Evolutionary conservation across 2,113 vertebrate species (phyloP), one percentile per base, ranked within the genome.

Genomic region (Pluvianellus socialis): DNA sequence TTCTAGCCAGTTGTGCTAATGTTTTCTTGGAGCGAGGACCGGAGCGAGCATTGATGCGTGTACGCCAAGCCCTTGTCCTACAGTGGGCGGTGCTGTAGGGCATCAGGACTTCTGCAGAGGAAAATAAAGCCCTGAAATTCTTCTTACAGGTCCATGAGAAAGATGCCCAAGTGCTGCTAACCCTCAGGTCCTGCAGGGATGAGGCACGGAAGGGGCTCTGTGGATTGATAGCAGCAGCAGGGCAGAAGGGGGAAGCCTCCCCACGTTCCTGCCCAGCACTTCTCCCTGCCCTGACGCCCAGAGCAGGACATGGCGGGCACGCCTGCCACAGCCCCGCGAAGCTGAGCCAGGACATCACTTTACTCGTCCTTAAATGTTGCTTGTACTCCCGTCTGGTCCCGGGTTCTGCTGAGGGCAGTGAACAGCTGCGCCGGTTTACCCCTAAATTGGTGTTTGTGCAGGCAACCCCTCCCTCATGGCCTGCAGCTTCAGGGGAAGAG

Each of bases 311-410:
- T 0, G 0, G 3, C 32, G 5, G 59, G 18, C 55, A 33, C 7
- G 1, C 0, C 3, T 40, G 33, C 56, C 90, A 47, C 30, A 24
- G 5, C 9, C n/a, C 16, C 3, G 24, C 1, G 1, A 8, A 3
- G n/a, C 45, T 14, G 40, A 86, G 45, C 32, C 0, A 0, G 22
- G n/a, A 9, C 47, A 17, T 20, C 0, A 0, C 7, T n/a, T 50
- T 35, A 17, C 40, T 68, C 1, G 0, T 45, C 28, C 50, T 59
- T 6, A 1, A 8, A 9, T 27, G 38, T 24, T 40, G 66, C 49
- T 24, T 9, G 13, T 10, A 2, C 24, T 55, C 71, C 61, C 0
- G 0, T 9, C 61, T 18, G 68, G 9, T 47, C 28, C 6, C 53
- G 15, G 49, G 1, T 15, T 27, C 40, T 24, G 63, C 59, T 7